Evolutionary conservation across 2,888 invertebrate genomes (phyloP).

Genomic region (Drosophila mimetica): DNA sequence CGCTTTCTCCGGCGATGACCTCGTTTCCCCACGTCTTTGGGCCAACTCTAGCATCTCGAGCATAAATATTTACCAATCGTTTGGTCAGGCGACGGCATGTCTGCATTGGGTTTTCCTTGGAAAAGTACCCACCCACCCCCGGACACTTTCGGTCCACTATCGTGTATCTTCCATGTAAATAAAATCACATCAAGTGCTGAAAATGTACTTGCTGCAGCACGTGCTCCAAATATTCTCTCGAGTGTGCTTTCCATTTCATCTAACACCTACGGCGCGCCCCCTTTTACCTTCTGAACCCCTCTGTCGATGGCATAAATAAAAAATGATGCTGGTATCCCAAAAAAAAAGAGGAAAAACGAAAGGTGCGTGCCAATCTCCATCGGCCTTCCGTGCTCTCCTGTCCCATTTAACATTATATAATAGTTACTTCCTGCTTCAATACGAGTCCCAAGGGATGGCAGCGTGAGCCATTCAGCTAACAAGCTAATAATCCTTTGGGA

Average conservation of each 20-base stretch:
- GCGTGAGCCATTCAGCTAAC: constrained; percentile 44
- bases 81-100: constrained; percentile 56
- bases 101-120: constrained; percentile 40
- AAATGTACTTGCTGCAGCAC: constrained; percentile 60
- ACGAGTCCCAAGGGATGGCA: constrained; percentile 42
- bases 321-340: constrained; percentile 61
- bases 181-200: constrained; percentile 71
- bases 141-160: background rate
- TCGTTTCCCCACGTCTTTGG: constrained; percentile 34
- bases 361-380: constrained; percentile 65
- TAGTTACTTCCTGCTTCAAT: constrained; percentile 64
- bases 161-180: constrained; percentile 51
- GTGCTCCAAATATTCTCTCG: constrained; percentile 74
- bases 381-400: constrained; percentile 34
- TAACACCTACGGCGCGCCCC: constrained; percentile 45
- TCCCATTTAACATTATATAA: constrained; percentile 69
- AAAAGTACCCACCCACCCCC: background rate
- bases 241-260: constrained; percentile 77
- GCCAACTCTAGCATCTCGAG: constrained; percentile 42
- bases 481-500: constrained; percentile 5
- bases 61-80: constrained; percentile 70
- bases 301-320: constrained; percentile 66
- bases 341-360: constrained; percentile 36
- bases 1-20: constrained; percentile 26
- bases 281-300: background rate